Evolutionary conservation across 2,888 invertebrate genomes (phyloP).

Genomic region (Agonopterix subpropinquella): DNA sequence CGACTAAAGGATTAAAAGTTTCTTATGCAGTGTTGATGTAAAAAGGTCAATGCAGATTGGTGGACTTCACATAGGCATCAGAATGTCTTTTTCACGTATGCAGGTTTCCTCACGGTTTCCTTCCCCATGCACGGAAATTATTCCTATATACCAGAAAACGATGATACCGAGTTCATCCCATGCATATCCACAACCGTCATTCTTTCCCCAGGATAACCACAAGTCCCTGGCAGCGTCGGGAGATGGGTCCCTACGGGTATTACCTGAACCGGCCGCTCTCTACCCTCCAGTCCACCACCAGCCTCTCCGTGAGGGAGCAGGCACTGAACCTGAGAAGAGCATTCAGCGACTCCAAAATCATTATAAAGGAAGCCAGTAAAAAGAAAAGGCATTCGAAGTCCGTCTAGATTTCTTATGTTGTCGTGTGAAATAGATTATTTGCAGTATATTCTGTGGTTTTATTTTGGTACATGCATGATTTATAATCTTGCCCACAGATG

Average conservation of each 20-base stretch:
- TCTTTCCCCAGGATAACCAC: slow-evolving; percentile 68
- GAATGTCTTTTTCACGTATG: too few relatives aligned
- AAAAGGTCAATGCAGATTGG: too few relatives aligned
- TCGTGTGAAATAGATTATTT: neutral
- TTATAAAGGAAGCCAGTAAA: slow-evolving; percentile 45
- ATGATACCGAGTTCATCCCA: neutral
- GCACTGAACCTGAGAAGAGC: slow-evolving; percentile 37
- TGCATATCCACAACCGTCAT: neutral
- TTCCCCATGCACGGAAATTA: too few relatives aligned
- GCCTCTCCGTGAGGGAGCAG: slow-evolving; percentile 24
- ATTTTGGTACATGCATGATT: neutral
- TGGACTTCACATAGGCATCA: too few relatives aligned
- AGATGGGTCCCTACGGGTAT: slow-evolving; percentile 78
- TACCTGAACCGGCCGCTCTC: slow-evolving; percentile 69
- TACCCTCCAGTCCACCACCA: slow-evolving; percentile 30
- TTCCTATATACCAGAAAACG: too few relatives aligned
- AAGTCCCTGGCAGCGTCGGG: slow-evolving; percentile 73
- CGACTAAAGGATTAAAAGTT: too few relatives aligned
- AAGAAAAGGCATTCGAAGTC: slow-evolving; percentile 62
- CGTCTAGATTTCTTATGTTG: slow-evolving; percentile 23
- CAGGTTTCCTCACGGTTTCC: too few relatives aligned
- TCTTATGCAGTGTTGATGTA: too few relatives aligned
- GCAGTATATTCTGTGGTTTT: neutral
- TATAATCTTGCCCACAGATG: too few relatives aligned
- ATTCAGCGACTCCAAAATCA: slow-evolving; percentile 53